A percentile compares a stretch with the other conserved stretches of the same genome.
phyloP scores from a whole-genome alignment of 2,888 invertebrate genomes.

The Morpho deidamia region DNA sequence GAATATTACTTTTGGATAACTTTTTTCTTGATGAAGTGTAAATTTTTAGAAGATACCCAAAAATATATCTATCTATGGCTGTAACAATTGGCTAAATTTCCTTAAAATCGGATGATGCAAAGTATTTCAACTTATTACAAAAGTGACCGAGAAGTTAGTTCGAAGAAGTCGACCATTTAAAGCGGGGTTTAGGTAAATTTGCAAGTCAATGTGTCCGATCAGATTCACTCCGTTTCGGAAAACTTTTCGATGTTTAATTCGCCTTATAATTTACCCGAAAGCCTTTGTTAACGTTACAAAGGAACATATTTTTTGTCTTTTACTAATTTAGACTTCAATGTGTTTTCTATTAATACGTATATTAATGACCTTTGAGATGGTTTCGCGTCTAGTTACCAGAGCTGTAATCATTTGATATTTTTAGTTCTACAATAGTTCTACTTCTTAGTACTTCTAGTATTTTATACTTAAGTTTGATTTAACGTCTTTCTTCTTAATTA shows the following conservation, averaged over 20 bases:
- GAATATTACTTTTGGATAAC: too few relatives aligned
- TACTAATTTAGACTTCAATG: neutral
- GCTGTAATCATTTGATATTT: too few relatives aligned
- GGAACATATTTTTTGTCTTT: too few relatives aligned
- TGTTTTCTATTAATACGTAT: neutral
- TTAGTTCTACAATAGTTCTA: too few relatives aligned
- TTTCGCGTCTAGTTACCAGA: too few relatives aligned
- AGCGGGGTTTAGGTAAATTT: conserved; percentile 23
- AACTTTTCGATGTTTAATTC: conserved; percentile 24
- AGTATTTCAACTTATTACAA: neutral
- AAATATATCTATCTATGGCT: too few relatives aligned
- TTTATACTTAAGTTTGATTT: too few relatives aligned
- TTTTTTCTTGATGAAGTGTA: neutral
- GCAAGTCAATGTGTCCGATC: conserved; percentile 33
- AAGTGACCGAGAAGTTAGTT: conserved; percentile 4
- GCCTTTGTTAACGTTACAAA: conserved; percentile 1
- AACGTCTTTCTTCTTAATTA: too few relatives aligned
- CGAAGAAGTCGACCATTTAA: conserved; percentile 2
- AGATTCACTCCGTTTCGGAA: conserved; percentile 19
- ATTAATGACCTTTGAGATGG: too few relatives aligned
- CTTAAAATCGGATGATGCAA: neutral
- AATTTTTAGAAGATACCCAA: too few relatives aligned
- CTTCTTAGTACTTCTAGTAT: too few relatives aligned
- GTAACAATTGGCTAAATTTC: too few relatives aligned
- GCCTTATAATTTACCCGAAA: conserved; percentile 11